Conservation (phyloP, 1,140 invertebrate species). For the Pseudomyrmex dendroicus region DNA sequence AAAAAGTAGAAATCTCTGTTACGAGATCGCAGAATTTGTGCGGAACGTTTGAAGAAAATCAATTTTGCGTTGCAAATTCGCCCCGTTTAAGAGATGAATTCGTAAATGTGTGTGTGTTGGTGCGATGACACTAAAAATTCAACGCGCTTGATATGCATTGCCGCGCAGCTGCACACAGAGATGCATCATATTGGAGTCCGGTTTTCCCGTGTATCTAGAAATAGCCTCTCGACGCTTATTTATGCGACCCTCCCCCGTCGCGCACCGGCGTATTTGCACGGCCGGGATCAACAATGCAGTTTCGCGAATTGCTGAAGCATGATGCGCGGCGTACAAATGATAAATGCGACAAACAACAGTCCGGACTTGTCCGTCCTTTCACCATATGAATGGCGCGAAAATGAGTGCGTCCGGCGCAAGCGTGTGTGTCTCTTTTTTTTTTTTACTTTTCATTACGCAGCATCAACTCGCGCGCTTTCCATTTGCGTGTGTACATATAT, state of each 20-base stretch:
- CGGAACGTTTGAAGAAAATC: too few species aligned
- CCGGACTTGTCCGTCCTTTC: conserved; percentile 41
- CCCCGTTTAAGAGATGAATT: background rate
- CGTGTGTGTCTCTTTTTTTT: background rate
- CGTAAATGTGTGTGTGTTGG: background rate
- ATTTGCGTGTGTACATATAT: too few species aligned
- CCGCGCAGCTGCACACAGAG: conserved; percentile 15
- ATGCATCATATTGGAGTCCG: background rate
- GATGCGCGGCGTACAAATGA: conserved; percentile 61
- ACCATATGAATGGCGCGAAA: conserved; percentile 51
- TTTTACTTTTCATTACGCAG: background rate
- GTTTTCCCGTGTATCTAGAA: conserved; percentile 40
- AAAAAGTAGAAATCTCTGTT: too few species aligned
- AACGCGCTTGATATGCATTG: conserved; percentile 49
- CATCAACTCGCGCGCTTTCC: background rate
- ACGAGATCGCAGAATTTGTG: too few species aligned
- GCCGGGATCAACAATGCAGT: conserved; percentile 23
- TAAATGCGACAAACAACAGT: conserved; percentile 62
- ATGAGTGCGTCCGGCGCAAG: background rate
- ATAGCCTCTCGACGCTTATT: conserved; percentile 50
- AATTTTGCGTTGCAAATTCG: background rate
- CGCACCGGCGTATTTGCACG: conserved; percentile 17
- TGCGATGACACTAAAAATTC: conserved; percentile 34
- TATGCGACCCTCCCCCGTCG: conserved; percentile 12
- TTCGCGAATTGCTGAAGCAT: conserved; percentile 47